Evolutionary conservation across 92 coral and sea anemone genomes (phyloP).

Genomic region (Metridium senile): DNA sequence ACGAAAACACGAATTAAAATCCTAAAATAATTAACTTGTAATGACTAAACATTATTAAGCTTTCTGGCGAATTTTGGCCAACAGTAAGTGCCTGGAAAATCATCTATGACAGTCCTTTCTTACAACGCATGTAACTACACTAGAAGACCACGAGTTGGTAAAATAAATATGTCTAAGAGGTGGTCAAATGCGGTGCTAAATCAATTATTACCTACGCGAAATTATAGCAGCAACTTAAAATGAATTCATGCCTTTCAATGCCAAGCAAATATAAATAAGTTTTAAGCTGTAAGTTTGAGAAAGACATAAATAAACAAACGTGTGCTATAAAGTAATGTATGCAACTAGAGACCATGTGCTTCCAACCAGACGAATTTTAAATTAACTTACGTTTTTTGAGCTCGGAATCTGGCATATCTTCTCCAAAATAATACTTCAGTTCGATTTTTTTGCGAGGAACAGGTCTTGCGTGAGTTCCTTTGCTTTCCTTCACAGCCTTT

Average conservation of each 20-base stretch:
- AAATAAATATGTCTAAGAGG: conserved; percentile 9
- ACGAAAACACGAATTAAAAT: background rate
- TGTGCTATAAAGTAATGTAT: too few species aligned
- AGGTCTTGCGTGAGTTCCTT: conserved; percentile 73
- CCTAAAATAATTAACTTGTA: background rate
- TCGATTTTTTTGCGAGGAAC: conserved; percentile 91
- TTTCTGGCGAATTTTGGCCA: background rate
- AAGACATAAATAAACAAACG: too few species aligned
- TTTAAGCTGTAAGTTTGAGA: too few species aligned
- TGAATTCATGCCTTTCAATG: background rate
- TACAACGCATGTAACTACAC: conserved; percentile 33
- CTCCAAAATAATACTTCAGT: conserved; percentile 94
- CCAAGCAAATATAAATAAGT: background rate
- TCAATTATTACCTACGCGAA: background rate
- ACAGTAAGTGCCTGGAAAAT: background rate
- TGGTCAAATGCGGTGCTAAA: background rate
- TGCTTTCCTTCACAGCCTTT: conserved; percentile 24
- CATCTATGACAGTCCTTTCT: conserved; percentile 25
- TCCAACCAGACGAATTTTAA: conserved; percentile 26
- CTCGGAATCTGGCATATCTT: conserved; percentile 94
- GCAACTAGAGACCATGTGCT: conserved; percentile 83
- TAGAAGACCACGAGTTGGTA: conserved; percentile 14
- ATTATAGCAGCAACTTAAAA: background rate
- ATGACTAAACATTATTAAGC: background rate
- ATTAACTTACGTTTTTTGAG: conserved; percentile 84